Evolutionary conservation across 64 coral and sea anemone species (phyloP), one percentile per base, ranked within the genome.

Genomic region (Trachythela sp.): DNA sequence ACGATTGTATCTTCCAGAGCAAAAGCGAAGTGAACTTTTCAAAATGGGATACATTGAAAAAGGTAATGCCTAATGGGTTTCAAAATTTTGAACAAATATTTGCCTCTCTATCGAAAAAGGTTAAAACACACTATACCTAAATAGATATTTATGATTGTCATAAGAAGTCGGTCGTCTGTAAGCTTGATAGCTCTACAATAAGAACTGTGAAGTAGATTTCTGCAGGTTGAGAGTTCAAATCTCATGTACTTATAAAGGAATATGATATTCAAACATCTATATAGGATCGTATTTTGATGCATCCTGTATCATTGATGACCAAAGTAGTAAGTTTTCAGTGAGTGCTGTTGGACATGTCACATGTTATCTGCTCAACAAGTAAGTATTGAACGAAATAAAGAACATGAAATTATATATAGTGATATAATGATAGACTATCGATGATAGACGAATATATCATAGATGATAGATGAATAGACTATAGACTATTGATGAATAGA

Each of bases 361-460:
- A 20, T 99, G 95, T 49, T 99, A 93, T 22, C 77, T 99, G 18
- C 68, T 99, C 11, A 98, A 94, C 91, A 99, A 91, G 95, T 99
- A 92, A 92, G 93, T 83, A n/a, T 38, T 26, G 7, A 75, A 34
- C 20, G 7, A 24, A 36, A 2, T 11, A 15, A 42, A 26, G 70
- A 30, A 27, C 34, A 75, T 0, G 24, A 34, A 38, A 60, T 26
- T 35, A 20, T 10, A 70, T 30, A 40, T 38, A 27, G 18, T 36
- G 15, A 40, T 7, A 54, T 87, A 36, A 35, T 8, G 40, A 52
- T 31, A 11, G 33, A 11, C 11, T 45, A 45, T 45, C 42, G 42
- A 45, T 45, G 42, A 11, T 45, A 45, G n/a, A n/a, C n/a, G n/a
- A n/a, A n/a, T n/a, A n/a, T n/a, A n/a, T n/a, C n/a, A n/a, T n/a